Base-by-base conservation (phyloP, 2,113 vertebrate genomes). In the Protobothrops flavoviridis region DNA sequence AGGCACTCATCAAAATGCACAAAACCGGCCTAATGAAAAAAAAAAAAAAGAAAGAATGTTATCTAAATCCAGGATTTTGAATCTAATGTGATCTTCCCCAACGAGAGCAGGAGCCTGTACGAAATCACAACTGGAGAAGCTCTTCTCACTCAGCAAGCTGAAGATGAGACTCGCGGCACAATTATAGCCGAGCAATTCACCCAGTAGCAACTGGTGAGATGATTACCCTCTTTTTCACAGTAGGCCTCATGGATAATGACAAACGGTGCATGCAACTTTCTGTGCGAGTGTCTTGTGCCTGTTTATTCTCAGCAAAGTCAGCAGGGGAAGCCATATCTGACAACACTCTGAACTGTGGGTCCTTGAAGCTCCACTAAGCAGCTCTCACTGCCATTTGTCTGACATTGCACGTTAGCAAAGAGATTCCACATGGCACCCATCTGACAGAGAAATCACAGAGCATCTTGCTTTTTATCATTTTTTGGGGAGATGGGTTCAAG, bases 351-450 rank as follows among this genome's bases (percentile, higher is more conserved):
- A 97, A 96, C 95, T 85, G 52, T 61, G 64, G 92, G 91, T 94
- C 95, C 95, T 96, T 33, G 93, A 94, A 94, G 95, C 94, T 93
- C 91, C 89, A 88, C 94, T 95, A 96, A 97, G 95, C 91, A 95
- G 94, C 95, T 95, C 96, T 97, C 94, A 94, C 11, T 61, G 93
- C 93, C 91, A 94, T 95, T 88, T 92, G 94, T 93, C 93, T 89
- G 57, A 91, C 90, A 64, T 87, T 92, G 95, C 85, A 95, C 92
- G 87, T 95, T 96, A 95, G 91, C 95, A 95, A 96, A 93, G 92
- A 95, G 95, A 96, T 94, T 94, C 93, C 95, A 96, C 95, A 95
- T 95, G 96, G 95, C 94, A 95, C 94, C 96, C 94, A 94, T 90
- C 86, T 53, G 91, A 85, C 53, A 94, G 93, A 95, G 59, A 96